Base-by-base conservation (phyloP, 2,888 invertebrate genomes). In the Dasysyrphus albostriatus region DNA sequence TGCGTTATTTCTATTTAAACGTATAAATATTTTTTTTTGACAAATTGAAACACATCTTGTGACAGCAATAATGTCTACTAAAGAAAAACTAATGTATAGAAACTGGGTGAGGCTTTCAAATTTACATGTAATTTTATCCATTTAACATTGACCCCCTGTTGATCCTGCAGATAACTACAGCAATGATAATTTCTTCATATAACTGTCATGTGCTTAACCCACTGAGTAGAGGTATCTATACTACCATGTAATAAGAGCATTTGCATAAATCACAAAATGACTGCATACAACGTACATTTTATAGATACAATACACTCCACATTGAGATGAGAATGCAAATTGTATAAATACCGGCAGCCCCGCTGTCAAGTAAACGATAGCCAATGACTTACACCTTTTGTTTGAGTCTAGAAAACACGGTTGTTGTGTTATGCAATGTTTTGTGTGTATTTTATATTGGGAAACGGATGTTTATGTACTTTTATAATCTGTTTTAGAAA, bases 181-280 rank as follows among this genome's bases (percentile, higher is more conserved):
- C 70, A 82, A 42, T 51, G 63, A 49, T 58, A n/a, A 75, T 65
- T 59, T 42, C 54, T 61, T 47, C 65, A 67, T 67, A 49, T 67
- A 67, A 29, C 67, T 67, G 67, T 49, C 65, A 65, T 54, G 72
- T 56, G 54, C 65, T 75, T 49, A 54, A 51, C 75, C 65, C 83
- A 75, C 74, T 72, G 74, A 74, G 69, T 47, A 24, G 1, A 24
- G 24, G 3, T 1, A 3, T 24, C 1, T 32, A 5, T n/a, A 47
- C n/a, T 61, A 51, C 65, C 70, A 56, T 79, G 73, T 72, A 84
- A 84, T 72, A 67, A 77, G 84, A 61, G 54, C 76, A 85, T 81
- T 85, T 85, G 81, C 81, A 85, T 85, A 81, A 85, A 85, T 81
- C 74, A 85, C 84, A 85, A 81, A 76, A 54, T 76, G 72, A 34